Base-by-base conservation (phyloP, 2,888 invertebrate genomes). In the Pyrochroa serraticornis region DNA sequence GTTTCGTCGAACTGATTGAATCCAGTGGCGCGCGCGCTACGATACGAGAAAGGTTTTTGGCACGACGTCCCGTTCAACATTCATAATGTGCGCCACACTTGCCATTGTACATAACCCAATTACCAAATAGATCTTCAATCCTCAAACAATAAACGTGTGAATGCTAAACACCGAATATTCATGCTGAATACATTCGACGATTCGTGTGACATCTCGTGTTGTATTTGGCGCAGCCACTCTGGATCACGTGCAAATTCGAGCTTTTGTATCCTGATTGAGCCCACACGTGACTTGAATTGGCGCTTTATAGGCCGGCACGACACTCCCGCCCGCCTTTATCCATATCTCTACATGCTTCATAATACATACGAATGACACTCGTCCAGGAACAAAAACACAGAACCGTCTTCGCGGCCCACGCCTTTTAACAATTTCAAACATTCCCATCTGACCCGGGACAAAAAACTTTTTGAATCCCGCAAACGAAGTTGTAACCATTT, bases 171-270 rank as follows among this genome's bases (percentile, higher is more conserved):
- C 58, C 59, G 65, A 64, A 66, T 67, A 67, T 68, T 68, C 65
- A 60, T 52, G 56, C 55, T 66, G 67, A 69, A 65, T 67, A 65
- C 57, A 65, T 60, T 65, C 66, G 63, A 22, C 22, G 22, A 68
- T 63, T 63, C 63, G 60, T 65, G 66, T 66, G 64, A 67, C 67
- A 67, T 70, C 67, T 65, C 68, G 65, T 64, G 70, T 69, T 69
- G 70, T 72, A 69, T 73, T 72, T 71, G 72, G 51, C 65, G 66
- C 69, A 66, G 71, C 70, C 71, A 71, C 70, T 72, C 73, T 69
- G 68, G 75, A 75, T 77, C 77, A 77, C 76, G 76, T 75, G 77
- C 77, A 78, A 79, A 79, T 77, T 77, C 71, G 69, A 67, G 70
- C 75, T 75, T 79, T 79, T 79, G 76, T 79, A 69, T 69, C 70